A percentile compares a stretch with the other conserved stretches of the same genome.
Conservation (phyloP, 2,888 invertebrate species). For the Epinotia nisella region DNA sequence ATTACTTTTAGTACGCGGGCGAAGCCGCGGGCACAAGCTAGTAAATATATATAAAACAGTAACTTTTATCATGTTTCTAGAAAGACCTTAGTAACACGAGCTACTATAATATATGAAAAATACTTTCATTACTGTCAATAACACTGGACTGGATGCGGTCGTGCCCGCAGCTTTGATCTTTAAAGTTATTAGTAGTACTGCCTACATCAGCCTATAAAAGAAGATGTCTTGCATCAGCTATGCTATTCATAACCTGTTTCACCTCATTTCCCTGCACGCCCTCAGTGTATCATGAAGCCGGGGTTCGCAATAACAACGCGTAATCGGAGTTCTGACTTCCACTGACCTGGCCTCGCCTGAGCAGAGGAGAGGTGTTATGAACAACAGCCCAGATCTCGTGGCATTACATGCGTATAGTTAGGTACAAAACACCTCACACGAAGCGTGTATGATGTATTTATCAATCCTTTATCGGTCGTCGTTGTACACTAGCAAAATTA, state of each 20-base stretch:
- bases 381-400: neutral
- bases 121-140: constrained; percentile 28
- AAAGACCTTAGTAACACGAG: constrained; percentile 37
- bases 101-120: constrained; percentile 28
- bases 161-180: constrained; percentile 9
- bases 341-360: no score
- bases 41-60: no score
- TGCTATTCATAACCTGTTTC: no score
- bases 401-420: neutral
- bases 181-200: neutral
- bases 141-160: constrained; percentile 6
- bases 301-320: no score
- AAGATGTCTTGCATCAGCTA: constrained; percentile 1
- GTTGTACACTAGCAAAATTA: constrained; percentile 18
- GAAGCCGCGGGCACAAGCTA: no score
- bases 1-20: no score
- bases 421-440: constrained; percentile 32
- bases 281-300: no score
- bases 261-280: no score
- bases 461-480: constrained; percentile 41
- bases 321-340: no score
- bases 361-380: no score
- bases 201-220: neutral
- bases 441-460: constrained; percentile 7
- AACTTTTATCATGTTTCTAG: constrained; percentile 37